These are phyloP conservation scores for Platysteira castanea DNA, from an alignment of 2,113 vertebrate species.

Conservation along the genomic window DNA sequence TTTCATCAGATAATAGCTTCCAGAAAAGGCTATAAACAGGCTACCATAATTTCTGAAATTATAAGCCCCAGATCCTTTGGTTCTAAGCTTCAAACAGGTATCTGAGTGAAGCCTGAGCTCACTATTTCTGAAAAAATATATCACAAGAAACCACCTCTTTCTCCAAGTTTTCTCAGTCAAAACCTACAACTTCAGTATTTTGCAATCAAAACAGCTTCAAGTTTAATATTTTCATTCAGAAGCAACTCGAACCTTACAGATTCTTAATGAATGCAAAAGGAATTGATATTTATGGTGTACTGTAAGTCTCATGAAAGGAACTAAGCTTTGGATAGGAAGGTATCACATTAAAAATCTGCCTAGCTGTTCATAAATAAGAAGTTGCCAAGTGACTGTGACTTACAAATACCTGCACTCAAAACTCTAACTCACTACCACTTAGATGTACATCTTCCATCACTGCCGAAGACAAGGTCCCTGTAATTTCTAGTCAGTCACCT, in stretches of 20 bases:
- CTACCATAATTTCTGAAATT: not conserved
- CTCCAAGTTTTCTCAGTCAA: not conserved
- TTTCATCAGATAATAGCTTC: not conserved
- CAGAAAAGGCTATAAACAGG: not conserved
- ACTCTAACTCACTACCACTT: not conserved
- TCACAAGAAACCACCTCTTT: not conserved
- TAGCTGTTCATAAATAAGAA: not conserved
- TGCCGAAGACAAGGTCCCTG: not conserved
- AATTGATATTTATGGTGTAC: not conserved
- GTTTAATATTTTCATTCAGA: not conserved
- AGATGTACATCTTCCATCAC: rapidly evolving
- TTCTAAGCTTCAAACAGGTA: not conserved
- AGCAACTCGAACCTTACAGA: not conserved
- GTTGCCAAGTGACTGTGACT: not conserved
- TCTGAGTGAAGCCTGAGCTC: not conserved
- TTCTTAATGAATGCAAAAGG: not conserved
- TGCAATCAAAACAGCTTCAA: not conserved
- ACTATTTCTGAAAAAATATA: not conserved
- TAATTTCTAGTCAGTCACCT: not conserved
- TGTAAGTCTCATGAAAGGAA: rapidly evolving
- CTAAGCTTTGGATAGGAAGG: not conserved
- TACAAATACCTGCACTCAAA: not conserved
- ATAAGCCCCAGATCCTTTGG: not conserved
- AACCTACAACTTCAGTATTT: not conserved
- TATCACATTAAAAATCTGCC: not conserved